These are phyloP conservation scores for Tetheella fluctuosa DNA, from an alignment of 2,888 invertebrate genomes.

Conservation along the genomic window DNA sequence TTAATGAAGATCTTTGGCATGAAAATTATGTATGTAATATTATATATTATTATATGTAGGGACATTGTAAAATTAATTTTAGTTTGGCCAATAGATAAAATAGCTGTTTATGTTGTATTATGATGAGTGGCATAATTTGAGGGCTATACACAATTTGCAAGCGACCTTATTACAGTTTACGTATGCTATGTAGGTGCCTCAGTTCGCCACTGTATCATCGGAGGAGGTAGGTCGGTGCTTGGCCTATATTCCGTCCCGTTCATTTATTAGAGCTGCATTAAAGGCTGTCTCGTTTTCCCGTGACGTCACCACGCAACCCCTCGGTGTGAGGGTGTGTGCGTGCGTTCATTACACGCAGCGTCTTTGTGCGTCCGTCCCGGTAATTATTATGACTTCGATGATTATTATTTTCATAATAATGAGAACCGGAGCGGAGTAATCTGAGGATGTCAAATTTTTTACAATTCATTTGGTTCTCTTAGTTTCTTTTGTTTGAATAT, in stretches of 20 bases:
- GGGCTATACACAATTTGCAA: slow-evolving; percentile 43
- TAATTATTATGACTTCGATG: slow-evolving; percentile 52
- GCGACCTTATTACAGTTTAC: slow-evolving; percentile 65
- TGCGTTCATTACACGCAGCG: slow-evolving; percentile 55
- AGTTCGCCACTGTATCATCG: slow-evolving; percentile 63
- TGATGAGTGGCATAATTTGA: slow-evolving; percentile 36
- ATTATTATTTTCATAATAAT: slow-evolving; percentile 2
- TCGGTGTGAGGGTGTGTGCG: slow-evolving; percentile 54
- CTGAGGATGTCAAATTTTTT: neutral
- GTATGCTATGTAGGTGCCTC: slow-evolving; percentile 55
- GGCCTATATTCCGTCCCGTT: slow-evolving; percentile 77
- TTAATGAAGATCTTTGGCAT: neutral
- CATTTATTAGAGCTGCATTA: slow-evolving; percentile 34
- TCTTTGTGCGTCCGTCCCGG: slow-evolving; percentile 41
- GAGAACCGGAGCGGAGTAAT: neutral
- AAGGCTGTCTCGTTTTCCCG: slow-evolving; percentile 55
- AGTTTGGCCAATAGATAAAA: too few relatives aligned
- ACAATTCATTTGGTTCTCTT: neutral
- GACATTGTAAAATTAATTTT: neutral
- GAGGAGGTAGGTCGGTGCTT: slow-evolving; percentile 80
- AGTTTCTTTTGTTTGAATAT: neutral
- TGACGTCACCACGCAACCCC: slow-evolving; percentile 79
- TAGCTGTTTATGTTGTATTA: neutral
- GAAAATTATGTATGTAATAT: neutral
- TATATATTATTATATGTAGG: too few relatives aligned